These are phyloP conservation scores for Thymallus thymallus DNA, from an alignment of 2,113 vertebrate species.

Conservation along the genomic window DNA sequence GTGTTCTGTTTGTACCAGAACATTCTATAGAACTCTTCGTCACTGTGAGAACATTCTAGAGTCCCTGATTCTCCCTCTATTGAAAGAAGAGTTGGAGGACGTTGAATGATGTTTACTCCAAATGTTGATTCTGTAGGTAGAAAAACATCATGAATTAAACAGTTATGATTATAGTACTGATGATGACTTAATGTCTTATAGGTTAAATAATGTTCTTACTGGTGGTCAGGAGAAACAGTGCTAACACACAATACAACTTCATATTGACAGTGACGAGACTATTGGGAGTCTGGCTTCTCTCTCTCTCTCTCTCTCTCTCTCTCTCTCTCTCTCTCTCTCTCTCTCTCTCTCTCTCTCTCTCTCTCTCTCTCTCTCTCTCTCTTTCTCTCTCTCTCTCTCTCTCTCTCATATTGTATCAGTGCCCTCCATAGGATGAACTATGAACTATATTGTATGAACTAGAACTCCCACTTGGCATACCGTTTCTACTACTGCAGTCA, in stretches of 20 bases:
- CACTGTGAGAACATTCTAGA: slow-evolving; percentile 48
- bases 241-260: slow-evolving; percentile 2
- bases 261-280: slow-evolving; percentile 1
- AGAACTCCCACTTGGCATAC: too few species aligned
- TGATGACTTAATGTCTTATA: neutral
- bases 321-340: too few species aligned
- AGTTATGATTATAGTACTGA: neutral
- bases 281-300: neutral
- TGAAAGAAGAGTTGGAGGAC: too few species aligned
- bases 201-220: slow-evolving; percentile 24
- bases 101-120: neutral
- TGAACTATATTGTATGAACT: too few species aligned
- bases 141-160: slow-evolving; percentile 26
- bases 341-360: too few species aligned
- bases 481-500: too few species aligned
- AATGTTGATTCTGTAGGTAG: slow-evolving; percentile 24
- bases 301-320: too few species aligned
- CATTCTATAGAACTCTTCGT: slow-evolving; percentile 19
- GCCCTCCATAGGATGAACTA: too few species aligned
- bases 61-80: neutral
- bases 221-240: slow-evolving; percentile 16
- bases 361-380: too few species aligned
- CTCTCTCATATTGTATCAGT: too few species aligned
- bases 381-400: too few species aligned
- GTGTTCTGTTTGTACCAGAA: slow-evolving; percentile 38